Conservation (phyloP, 1,140 invertebrate species). For the Drosophila kohkoa region DNA sequence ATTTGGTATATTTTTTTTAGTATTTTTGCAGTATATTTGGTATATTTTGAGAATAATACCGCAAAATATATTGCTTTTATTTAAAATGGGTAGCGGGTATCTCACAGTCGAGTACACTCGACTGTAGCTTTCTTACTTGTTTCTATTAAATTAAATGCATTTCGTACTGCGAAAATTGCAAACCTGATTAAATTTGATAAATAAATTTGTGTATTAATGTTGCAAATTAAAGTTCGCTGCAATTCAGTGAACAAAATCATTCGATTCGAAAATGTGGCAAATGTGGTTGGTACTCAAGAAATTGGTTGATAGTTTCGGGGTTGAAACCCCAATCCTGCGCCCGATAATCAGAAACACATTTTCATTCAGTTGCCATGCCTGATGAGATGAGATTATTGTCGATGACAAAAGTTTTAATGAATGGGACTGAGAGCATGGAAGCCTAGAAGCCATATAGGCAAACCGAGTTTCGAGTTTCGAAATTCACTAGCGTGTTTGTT, state of each 20-base stretch:
- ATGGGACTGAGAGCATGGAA: neutral
- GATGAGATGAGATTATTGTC: slow-evolving; percentile 8
- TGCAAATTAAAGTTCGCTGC: neutral
- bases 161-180: neutral
- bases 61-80: too few species aligned
- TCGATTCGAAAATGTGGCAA: slow-evolving; percentile 16
- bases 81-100: too few species aligned
- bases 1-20: too few species aligned
- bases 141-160: slow-evolving; percentile 34
- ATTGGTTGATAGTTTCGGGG: neutral
- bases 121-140: too few species aligned
- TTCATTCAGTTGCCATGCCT: slow-evolving; percentile 6
- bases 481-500: neutral
- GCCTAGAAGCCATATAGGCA: neutral
- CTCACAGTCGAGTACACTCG: too few species aligned
- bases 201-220: slow-evolving; percentile 10
- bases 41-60: too few species aligned
- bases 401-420: neutral
- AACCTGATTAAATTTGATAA: neutral
- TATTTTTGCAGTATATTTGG: too few species aligned
- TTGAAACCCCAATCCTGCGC: neutral
- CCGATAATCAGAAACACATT: slow-evolving; percentile 7
- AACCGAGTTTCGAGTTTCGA: neutral
- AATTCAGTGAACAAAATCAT: neutral
- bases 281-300: neutral